These are phyloP conservation scores for Montipora efflorescens DNA, from an alignment of 64 coral and sea anemone species.

Conservation along the genomic window DNA sequence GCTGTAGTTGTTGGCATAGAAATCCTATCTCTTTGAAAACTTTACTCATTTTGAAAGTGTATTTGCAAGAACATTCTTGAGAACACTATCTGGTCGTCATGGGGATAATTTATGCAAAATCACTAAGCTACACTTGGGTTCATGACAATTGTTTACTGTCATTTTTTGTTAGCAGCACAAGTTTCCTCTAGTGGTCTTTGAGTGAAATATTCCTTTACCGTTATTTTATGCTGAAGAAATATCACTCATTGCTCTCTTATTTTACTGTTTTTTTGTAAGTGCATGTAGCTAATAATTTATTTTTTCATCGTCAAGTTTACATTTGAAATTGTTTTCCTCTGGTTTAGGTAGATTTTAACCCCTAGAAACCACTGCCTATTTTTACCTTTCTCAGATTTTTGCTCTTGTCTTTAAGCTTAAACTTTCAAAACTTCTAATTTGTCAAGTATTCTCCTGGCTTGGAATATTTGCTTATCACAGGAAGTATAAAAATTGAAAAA, in stretches of 20 bases:
- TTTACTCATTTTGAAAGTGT: neutral
- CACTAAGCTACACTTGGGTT: neutral
- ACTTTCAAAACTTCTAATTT: neutral
- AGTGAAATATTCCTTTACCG: neutral
- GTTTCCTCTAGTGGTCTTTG: too few relatives aligned
- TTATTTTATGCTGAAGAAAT: neutral
- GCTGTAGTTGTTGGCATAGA: neutral
- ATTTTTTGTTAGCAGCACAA: neutral
- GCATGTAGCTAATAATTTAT: neutral
- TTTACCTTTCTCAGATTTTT: neutral
- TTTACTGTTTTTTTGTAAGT: neutral
- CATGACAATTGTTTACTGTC: neutral
- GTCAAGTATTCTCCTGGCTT: neutral
- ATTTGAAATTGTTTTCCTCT: neutral
- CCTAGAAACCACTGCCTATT: neutral
- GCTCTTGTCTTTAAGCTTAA: neutral
- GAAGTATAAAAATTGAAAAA: neutral
- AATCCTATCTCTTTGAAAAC: neutral
- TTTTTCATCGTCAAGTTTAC: neutral
- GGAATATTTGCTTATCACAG: neutral
- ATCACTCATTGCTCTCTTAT: neutral
- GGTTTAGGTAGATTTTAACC: neutral
- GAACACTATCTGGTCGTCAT: neutral
- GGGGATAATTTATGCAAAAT: neutral
- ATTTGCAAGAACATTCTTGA: neutral